A percentile compares a stretch with the other conserved stretches of the same genome.
Conservation (phyloP, 2,888 invertebrate genomes). For the Eristalis tenax region DNA sequence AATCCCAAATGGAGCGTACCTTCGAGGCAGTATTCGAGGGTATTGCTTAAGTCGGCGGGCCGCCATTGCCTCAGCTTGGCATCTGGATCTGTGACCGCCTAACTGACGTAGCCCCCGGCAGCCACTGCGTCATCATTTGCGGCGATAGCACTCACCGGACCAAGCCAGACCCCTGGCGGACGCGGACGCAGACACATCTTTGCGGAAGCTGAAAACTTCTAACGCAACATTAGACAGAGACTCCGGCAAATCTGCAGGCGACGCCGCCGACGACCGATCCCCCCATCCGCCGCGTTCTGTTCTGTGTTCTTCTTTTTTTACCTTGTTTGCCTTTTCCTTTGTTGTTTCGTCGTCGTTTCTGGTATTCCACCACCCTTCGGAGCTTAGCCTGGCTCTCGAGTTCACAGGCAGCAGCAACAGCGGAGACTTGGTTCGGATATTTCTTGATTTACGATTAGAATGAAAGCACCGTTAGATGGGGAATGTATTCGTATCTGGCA, state of each 20-base stretch:
- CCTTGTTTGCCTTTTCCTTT: background rate
- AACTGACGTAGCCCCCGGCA: slow-evolving; percentile 27
- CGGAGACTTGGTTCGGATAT: slow-evolving; percentile 48
- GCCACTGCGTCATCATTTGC: slow-evolving; percentile 61
- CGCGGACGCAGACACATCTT: slow-evolving; percentile 19
- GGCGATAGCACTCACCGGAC: slow-evolving; percentile 39
- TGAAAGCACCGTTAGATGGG: slow-evolving; percentile 67
- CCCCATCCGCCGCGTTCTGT: background rate
- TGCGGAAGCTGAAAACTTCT: slow-evolving; percentile 58
- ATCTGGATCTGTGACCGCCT: slow-evolving; percentile 9
- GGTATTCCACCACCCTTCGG: slow-evolving; percentile 50
- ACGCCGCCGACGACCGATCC: too few species aligned
- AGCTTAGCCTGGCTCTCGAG: slow-evolving; percentile 31
- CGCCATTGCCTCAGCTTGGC: background rate
- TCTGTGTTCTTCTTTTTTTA: background rate
- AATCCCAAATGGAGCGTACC: slow-evolving; percentile 14
- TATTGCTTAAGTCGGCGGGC: slow-evolving; percentile 23
- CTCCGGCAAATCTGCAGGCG: slow-evolving; percentile 5
- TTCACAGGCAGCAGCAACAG: slow-evolving; percentile 8
- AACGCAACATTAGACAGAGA: slow-evolving; percentile 53
- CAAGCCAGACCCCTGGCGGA: slow-evolving; percentile 9
- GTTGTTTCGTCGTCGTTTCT: slow-evolving; percentile 31
- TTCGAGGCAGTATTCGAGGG: background rate
- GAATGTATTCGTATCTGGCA: slow-evolving; percentile 36
- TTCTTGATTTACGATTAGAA: slow-evolving; percentile 72